Evolutionary conservation across 1,140 invertebrate genomes (phyloP), one percentile per base, ranked within the genome.

Genomic region (Mylabris phalerata): DNA sequence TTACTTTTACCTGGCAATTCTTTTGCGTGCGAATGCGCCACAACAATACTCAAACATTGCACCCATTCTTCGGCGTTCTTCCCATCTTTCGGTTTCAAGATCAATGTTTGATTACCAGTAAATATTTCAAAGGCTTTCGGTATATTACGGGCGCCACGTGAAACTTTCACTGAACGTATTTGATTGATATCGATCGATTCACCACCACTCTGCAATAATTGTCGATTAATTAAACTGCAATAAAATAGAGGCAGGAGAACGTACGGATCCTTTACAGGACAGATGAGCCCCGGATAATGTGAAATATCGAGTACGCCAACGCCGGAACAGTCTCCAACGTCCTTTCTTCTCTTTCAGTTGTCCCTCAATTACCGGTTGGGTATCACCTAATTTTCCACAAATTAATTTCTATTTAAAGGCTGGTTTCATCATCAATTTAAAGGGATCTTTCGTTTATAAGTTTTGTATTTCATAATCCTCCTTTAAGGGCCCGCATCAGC

Each of bases 121-220:
- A 96, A 96, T 60, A 97, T 95, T 79, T 97, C 93, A 78, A 97
- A 96, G 2, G 93, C 92, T 75, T 92, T 93, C 7, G 93, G 92
- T 69, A 96, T 93, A 70, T 92, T 92, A 50, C 90, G 82, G 46
- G 86, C 88, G 13, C 87, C 86, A 54, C 89, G 78, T 1, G 86
- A 88, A 6, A 95, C 93, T 73, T 94, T 92, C 1, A 97, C 92
- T 61, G 89, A 93, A 38, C 92, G 83, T 55, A 97, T 95, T 75
- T 94, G 90, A 73, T 93, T 89, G 0, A 97, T 86, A 71, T 92
- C 89, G 62, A 93, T 90, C 65, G 82, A 84, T 71, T 84, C 83
- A 48, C 83, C 83, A 7, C 83, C 83, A 66, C 82, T 86, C 84
- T 87, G 71, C 13, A 74, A 72, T 48, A 55, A 63, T 19, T 19